Evolutionary conservation across 2,888 invertebrate species (phyloP).

Genomic region (Xylocampa areola): DNA sequence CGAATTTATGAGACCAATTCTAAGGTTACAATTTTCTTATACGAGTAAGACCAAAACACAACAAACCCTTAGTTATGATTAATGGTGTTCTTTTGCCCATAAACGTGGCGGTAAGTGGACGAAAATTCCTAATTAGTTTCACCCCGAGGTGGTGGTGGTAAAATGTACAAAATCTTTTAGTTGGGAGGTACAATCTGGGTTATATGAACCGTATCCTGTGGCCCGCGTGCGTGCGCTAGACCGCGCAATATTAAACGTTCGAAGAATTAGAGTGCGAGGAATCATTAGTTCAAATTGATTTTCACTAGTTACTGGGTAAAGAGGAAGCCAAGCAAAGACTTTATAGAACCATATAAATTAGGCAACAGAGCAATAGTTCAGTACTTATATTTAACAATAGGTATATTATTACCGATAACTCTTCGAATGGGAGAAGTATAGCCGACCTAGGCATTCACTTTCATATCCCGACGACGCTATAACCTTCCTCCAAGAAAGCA

Average conservation of each 20-base stretch:
- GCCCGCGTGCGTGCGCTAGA: conserved; percentile 68
- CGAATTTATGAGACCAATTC: background rate
- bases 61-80: conserved; percentile 52
- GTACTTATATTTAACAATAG: too few species aligned
- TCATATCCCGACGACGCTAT: too few species aligned
- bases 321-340: too few species aligned
- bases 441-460: too few species aligned
- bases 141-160: conserved; percentile 53
- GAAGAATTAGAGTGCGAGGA: conserved; percentile 49
- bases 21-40: conserved; percentile 21
- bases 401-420: too few species aligned
- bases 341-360: too few species aligned
- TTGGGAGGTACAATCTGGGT: conserved; percentile 68
- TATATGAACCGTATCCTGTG: conserved; percentile 73
- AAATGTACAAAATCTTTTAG: conserved; percentile 65
- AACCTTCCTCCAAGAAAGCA: too few species aligned
- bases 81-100: conserved; percentile 50
- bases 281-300: too few species aligned
- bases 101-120: conserved; percentile 53
- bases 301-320: too few species aligned
- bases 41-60: conserved; percentile 34
- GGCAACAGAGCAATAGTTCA: too few species aligned
- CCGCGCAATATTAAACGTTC: conserved; percentile 44
- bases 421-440: too few species aligned
- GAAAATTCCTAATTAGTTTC: conserved; percentile 74